Conservation (phyloP, 2,113 vertebrate species). For the Pica pica region DNA sequence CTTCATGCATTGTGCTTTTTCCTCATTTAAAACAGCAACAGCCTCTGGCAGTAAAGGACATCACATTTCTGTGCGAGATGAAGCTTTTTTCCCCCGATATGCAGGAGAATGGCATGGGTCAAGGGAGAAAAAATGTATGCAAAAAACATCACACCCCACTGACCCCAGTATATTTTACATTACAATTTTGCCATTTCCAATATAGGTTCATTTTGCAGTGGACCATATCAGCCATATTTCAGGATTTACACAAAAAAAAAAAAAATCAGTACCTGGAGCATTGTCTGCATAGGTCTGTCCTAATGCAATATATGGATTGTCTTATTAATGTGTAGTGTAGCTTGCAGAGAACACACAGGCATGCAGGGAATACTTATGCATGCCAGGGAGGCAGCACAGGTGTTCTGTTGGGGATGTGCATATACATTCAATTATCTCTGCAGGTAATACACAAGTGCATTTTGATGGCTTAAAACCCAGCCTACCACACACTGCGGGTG, state of each 20-base stretch:
- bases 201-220: constrained; percentile 80
- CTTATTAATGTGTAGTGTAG: constrained; percentile 58
- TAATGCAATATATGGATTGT: constrained; percentile 55
- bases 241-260: constrained; percentile 42
- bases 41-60: constrained; percentile 87
- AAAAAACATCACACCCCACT: constrained; percentile 84
- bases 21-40: constrained; percentile 84
- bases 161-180: constrained; percentile 80
- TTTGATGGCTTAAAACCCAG: background rate
- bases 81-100: constrained; percentile 69
- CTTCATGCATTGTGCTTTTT: constrained; percentile 87
- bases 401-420: background rate
- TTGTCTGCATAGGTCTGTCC: constrained; percentile 58
- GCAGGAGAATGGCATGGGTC: constrained; percentile 79
- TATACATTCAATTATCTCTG: background rate
- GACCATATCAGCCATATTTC: constrained; percentile 81
- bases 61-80: constrained; percentile 78
- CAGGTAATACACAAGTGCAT: background rate
- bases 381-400: background rate
- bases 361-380: background rate
- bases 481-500: background rate
- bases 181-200: constrained; percentile 84
- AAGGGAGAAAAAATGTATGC: constrained; percentile 83
- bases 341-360: constrained; percentile 47
- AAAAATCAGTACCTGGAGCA: constrained; percentile 40